Percentiles rank a stretch among this genome's conserved stretches.
Evolutionary conservation across 2,113 vertebrate species (phyloP).

Genomic region (Salvelinus sp.): DNA sequence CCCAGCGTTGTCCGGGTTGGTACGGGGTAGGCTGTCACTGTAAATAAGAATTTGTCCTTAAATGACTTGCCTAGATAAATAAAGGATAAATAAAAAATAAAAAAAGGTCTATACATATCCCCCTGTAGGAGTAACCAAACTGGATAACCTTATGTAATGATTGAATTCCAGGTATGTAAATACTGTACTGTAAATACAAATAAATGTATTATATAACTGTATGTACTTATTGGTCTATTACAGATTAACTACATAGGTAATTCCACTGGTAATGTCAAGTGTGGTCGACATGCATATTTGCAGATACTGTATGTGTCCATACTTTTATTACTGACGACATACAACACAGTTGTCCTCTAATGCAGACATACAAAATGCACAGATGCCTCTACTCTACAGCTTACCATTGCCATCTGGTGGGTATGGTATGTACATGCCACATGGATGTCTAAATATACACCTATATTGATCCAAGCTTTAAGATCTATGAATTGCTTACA

Average conservation of each 20-base stretch:
- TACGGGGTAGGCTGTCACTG: too few relatives aligned
- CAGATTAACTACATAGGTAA: slow-evolving; percentile 13
- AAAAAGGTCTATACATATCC: too few relatives aligned
- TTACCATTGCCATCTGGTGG: slow-evolving; percentile 72
- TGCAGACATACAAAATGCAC: slow-evolving; percentile 25
- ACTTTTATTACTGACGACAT: not conserved
- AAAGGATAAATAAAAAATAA: too few relatives aligned
- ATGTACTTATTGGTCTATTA: not conserved
- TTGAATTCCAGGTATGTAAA: too few relatives aligned
- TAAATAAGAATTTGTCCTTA: too few relatives aligned
- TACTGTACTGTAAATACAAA: too few relatives aligned
- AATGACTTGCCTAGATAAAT: too few relatives aligned
- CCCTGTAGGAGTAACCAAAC: too few relatives aligned
- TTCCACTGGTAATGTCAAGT: not conserved
- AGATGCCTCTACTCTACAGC: slow-evolving; percentile 43
- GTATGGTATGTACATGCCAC: slow-evolving; percentile 38
- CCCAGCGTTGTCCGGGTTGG: too few relatives aligned
- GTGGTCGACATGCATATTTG: not conserved
- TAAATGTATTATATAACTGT: too few relatives aligned
- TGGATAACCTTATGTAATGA: too few relatives aligned
- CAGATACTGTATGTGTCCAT: not conserved
- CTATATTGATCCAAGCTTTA: not conserved
- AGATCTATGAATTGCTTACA: not conserved
- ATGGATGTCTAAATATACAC: not conserved
- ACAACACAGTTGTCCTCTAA: slow-evolving; percentile 8